Evolutionary conservation across 2,113 vertebrate species (phyloP), one percentile per base, ranked within the genome.

Genomic region (Grus americana): DNA sequence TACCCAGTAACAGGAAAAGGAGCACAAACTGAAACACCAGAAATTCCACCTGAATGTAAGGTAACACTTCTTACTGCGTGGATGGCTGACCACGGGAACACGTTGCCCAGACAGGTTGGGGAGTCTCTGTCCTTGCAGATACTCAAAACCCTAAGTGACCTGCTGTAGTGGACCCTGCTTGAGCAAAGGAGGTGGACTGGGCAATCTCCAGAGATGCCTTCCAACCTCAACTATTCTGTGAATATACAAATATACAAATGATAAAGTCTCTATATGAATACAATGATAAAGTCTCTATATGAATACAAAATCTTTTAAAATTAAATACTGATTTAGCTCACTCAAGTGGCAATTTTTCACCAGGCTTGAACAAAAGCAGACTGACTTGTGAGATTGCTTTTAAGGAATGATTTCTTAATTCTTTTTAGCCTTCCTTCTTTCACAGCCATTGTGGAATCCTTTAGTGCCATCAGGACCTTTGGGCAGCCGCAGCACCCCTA

Each of bases 381-480:
- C n/a, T 62, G 50, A 58, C 38, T 24, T 52, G 34, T 21, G 36
- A 68, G 59, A 34, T 21, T 75, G 9, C 36, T 88, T 72, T 47
- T 38, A 34, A 80, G 47, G 58, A 68, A 29, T 0, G 12, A 57
- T 36, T 90, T 78, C 78, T 75, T 73, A 49, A 10, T 90, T 91
- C 75, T 96, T 94, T 1, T 4, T 19, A 15, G 92, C 90, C 93
- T 98, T 98, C 87, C 96, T 98, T 90, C 98, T 97, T 94, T 99
- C 99, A 0, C 90, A 97, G 15, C 97, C 92, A 5, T 92, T 97
- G 66, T 99, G 99, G 97, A 99, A 99, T 7, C 99, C 99, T 10
- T 98, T 98, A 10, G 99, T 99, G 67, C 99, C 98, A 40, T 99
- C 99, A 2, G 99, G 99, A 8, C 99, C 99, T 67, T 98, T 98